phyloP scores from a whole-genome alignment of 2,888 invertebrate species.

The Eubasilissa splendida region DNA sequence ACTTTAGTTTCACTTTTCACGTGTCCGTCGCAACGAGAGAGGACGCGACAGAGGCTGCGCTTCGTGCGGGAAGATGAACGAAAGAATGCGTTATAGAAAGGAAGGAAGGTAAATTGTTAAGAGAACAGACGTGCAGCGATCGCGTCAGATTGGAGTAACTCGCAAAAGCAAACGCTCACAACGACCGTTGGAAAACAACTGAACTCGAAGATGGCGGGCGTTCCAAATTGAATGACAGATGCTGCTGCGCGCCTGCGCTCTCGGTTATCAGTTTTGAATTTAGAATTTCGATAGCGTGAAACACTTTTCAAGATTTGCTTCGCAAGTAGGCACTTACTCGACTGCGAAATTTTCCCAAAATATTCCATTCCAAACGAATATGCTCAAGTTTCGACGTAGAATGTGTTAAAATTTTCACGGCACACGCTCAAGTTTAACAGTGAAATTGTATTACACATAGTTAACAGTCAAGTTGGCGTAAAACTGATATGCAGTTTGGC shows the following conservation, averaged over 20 bases:
- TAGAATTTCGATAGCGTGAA: background rate
- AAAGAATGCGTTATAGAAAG: background rate
- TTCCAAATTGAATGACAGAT: constrained; percentile 17
- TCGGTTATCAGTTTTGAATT: background rate
- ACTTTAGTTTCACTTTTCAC: constrained; percentile 1
- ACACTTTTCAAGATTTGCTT: too few species aligned
- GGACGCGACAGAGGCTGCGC: too few species aligned
- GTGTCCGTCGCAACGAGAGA: background rate
- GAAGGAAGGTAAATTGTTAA: background rate
- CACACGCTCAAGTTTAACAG: too few species aligned
- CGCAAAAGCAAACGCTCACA: background rate
- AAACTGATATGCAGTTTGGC: too few species aligned
- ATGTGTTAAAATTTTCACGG: too few species aligned
- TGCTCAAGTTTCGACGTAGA: too few species aligned
- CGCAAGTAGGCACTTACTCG: too few species aligned
- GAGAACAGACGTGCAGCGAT: background rate
- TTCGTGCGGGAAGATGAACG: background rate
- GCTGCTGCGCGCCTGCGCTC: background rate
- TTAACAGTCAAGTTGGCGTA: too few species aligned
- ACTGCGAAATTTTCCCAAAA: too few species aligned
- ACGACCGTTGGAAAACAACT: constrained; percentile 1
- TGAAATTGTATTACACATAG: too few species aligned
- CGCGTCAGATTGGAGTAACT: background rate
- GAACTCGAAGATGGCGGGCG: background rate
- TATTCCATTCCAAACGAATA: too few species aligned